phyloP scores from a whole-genome alignment of 2,888 invertebrate genomes.

The Drosophila peninsularis region DNA sequence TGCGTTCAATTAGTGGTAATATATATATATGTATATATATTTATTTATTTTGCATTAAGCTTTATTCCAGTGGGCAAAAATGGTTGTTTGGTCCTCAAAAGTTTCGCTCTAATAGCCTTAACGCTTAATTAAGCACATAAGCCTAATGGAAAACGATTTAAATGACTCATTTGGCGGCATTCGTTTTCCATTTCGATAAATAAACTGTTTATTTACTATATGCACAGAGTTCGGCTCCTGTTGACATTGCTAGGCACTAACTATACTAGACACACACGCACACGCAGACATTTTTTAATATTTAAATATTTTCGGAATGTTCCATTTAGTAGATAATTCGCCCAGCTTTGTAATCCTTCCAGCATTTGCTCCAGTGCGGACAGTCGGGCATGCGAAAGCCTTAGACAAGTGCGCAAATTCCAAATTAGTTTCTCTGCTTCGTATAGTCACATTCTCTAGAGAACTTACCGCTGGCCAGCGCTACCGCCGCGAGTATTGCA shows the following conservation, averaged over 20 bases:
- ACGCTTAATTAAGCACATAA: conserved; percentile 50
- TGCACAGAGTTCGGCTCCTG: not conserved
- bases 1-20: conserved; percentile 59
- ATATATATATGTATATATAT: conserved; percentile 12
- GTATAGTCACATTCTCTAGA: not conserved
- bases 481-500: conserved; percentile 15
- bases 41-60: conserved; percentile 56
- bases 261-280: conserved; percentile 1
- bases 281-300: conserved; percentile 11
- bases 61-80: conserved; percentile 40
- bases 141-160: conserved; percentile 55
- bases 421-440: not conserved
- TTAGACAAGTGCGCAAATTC: not conserved
- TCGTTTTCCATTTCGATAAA: conserved; percentile 17
- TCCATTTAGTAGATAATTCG: conserved; percentile 21
- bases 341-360: conserved; percentile 47
- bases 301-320: not conserved
- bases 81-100: conserved; percentile 18
- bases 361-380: conserved; percentile 38
- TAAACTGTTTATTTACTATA: conserved; percentile 18
- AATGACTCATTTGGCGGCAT: conserved; percentile 5
- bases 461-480: conserved; percentile 39
- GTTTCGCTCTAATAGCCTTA: conserved; percentile 48
- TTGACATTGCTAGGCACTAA: conserved; percentile 2
- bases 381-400: conserved; percentile 45